A percentile compares a stretch with the other conserved stretches of the same genome.
These are phyloP conservation scores for Gobionotothen gibberifrons DNA, from an alignment of 2,797 vertebrate species.

Conservation along the genomic window DNA sequence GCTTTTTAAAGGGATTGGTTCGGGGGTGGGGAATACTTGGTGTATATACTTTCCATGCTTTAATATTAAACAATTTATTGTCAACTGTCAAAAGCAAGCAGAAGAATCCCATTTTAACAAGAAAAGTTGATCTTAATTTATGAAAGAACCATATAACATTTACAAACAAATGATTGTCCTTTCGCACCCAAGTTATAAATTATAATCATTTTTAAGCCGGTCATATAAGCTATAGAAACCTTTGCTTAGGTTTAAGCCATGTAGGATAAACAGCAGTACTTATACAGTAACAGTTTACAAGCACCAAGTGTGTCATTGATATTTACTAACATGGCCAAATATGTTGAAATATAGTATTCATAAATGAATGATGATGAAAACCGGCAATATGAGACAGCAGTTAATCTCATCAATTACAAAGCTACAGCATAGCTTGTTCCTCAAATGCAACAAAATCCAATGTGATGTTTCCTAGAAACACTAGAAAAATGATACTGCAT, in stretches of 20 bases:
- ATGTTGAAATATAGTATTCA: background rate
- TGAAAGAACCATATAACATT: background rate
- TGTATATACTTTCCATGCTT: background rate
- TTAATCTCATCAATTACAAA: background rate
- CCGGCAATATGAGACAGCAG: background rate
- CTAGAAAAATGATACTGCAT: background rate
- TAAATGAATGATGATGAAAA: background rate
- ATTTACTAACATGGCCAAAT: background rate
- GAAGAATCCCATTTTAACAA: no score
- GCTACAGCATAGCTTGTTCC: background rate
- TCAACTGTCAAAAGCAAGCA: no score
- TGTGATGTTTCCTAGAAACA: background rate
- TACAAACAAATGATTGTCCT: background rate
- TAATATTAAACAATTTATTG: background rate
- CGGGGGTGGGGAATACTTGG: background rate
- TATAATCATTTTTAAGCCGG: background rate
- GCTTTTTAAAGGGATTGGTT: constrained; percentile 3
- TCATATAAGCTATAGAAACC: background rate
- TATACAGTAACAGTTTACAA: background rate
- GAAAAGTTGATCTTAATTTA: background rate
- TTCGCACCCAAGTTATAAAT: background rate
- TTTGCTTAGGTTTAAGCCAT: background rate
- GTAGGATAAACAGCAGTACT: background rate
- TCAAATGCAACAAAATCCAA: background rate
- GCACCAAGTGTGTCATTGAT: background rate